A percentile compares a stretch with the other conserved stretches of the same genome.
Evolutionary conservation across 92 coral and sea anemone species (phyloP).

Genomic region (Scolanthus callimorphus): DNA sequence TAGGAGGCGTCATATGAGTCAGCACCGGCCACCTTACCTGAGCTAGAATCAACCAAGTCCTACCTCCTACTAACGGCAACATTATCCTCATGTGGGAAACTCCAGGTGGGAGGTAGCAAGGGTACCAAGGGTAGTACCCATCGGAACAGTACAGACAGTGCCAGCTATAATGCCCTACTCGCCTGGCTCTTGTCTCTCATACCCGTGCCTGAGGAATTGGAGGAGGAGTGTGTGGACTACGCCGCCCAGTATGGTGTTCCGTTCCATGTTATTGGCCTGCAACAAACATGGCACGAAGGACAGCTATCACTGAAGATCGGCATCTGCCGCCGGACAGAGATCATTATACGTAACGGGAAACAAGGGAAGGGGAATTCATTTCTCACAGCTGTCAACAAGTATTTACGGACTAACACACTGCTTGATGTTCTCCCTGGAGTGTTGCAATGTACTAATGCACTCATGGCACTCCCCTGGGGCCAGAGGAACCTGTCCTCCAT

Average conservation of each 20-base stretch:
- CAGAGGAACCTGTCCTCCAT: slow-evolving; percentile 68
- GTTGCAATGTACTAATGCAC: slow-evolving; percentile 27
- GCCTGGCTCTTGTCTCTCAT: slow-evolving; percentile 87
- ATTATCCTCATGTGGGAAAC: slow-evolving; percentile 75
- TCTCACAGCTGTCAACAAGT: slow-evolving; percentile 72
- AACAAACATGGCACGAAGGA: slow-evolving; percentile 91
- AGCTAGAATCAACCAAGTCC: slow-evolving; percentile 25
- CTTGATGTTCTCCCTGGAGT: slow-evolving; percentile 57
- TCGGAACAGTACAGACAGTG: slow-evolving; percentile 35
- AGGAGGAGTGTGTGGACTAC: slow-evolving; percentile 30
- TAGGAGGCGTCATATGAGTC: slow-evolving; percentile 89
- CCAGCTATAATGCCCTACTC: slow-evolving; percentile 52
- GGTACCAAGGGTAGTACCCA: slow-evolving; percentile 8
- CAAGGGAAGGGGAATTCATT: slow-evolving; percentile 50
- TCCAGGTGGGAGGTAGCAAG: slow-evolving; percentile 17
- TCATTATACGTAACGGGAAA: slow-evolving; percentile 22
- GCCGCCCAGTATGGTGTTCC: slow-evolving; percentile 67
- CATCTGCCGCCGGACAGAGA: slow-evolving; percentile 45
- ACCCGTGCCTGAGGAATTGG: slow-evolving; percentile 31
- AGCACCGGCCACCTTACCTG: slow-evolving; percentile 45
- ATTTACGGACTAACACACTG: slow-evolving; percentile 82
- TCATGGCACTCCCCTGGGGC: slow-evolving; percentile 25
- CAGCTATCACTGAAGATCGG: slow-evolving; percentile 74
- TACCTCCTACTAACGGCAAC: slow-evolving; percentile 63
- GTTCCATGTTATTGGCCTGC: slow-evolving; percentile 81